A percentile compares a stretch with the other conserved stretches of the same genome.
These are phyloP conservation scores for Hydropsyche tenuis DNA, from an alignment of 1,140 invertebrate species.

Conservation along the genomic window DNA sequence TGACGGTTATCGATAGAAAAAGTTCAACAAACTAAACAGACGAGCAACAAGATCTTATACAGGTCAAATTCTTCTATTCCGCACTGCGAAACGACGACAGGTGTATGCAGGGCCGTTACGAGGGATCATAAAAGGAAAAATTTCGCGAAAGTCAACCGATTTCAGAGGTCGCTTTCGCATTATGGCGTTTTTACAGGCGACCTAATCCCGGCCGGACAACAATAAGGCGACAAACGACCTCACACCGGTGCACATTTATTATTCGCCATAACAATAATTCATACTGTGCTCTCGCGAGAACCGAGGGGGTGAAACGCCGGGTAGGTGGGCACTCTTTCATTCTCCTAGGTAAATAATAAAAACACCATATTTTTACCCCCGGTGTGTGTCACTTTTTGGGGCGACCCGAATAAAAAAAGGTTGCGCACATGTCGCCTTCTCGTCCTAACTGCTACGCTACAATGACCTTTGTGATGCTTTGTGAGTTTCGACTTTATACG, in stretches of 20 bases:
- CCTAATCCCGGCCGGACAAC: constrained; percentile 1
- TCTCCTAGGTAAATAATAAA: constrained; percentile 51
- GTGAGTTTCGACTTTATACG: not conserved
- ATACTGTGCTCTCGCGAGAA: constrained; percentile 47
- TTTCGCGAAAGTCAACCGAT: not conserved
- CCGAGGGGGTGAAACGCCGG: not conserved
- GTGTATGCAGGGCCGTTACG: not conserved
- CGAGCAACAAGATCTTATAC: too few species aligned
- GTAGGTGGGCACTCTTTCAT: constrained; percentile 46
- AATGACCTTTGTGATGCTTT: constrained; percentile 25
- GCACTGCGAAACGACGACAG: not conserved
- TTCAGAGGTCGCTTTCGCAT: not conserved
- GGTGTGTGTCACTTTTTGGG: constrained; percentile 42
- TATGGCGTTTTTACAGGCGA: not conserved
- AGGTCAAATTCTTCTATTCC: too few species aligned
- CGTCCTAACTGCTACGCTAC: constrained; percentile 21
- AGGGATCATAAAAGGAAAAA: not conserved
- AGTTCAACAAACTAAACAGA: too few species aligned
- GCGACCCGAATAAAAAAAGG: constrained; percentile 42
- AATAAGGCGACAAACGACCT: constrained; percentile 17
- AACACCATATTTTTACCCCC: constrained; percentile 47
- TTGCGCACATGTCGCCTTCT: constrained; percentile 47
- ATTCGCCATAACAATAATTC: constrained; percentile 51
- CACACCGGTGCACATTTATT: constrained; percentile 49
- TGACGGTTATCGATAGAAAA: not conserved